Conservation (phyloP, 2,888 invertebrate species). For the Phalangium opilio region DNA sequence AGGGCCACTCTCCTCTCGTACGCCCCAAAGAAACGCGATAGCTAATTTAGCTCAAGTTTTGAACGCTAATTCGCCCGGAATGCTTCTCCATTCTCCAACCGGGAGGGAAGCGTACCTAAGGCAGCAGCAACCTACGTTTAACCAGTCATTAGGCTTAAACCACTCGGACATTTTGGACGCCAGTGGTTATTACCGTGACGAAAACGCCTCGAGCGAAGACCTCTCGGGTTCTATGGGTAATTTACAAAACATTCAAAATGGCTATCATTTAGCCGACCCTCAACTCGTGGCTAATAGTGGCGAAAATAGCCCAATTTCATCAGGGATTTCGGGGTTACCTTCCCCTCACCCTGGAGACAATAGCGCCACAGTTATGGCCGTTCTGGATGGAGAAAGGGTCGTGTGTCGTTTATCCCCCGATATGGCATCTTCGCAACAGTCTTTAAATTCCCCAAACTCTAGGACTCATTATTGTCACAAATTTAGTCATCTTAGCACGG, state of each 20-base stretch:
- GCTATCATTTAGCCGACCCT: too few relatives aligned
- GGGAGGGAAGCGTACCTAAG: too few relatives aligned
- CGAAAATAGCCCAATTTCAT: too few relatives aligned
- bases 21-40: background rate
- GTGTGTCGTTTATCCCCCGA: slow-evolving; percentile 18
- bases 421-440: background rate
- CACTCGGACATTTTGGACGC: background rate
- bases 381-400: slow-evolving; percentile 19
- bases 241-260: too few relatives aligned
- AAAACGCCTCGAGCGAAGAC: background rate
- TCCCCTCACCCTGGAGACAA: slow-evolving; percentile 11
- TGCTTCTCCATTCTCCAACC: background rate
- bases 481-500: background rate
- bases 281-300: too few relatives aligned
- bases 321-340: too few relatives aligned
- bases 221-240: too few relatives aligned
- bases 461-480: background rate
- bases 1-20: too few relatives aligned
- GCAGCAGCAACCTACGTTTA: background rate
- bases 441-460: background rate
- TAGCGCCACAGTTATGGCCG: slow-evolving; percentile 15
- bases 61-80: background rate
- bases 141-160: background rate
- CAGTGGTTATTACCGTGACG: background rate
- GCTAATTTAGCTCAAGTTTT: background rate